phyloP scores from a whole-genome alignment of 2,888 invertebrate genomes.

The Nomada ferruginata region DNA sequence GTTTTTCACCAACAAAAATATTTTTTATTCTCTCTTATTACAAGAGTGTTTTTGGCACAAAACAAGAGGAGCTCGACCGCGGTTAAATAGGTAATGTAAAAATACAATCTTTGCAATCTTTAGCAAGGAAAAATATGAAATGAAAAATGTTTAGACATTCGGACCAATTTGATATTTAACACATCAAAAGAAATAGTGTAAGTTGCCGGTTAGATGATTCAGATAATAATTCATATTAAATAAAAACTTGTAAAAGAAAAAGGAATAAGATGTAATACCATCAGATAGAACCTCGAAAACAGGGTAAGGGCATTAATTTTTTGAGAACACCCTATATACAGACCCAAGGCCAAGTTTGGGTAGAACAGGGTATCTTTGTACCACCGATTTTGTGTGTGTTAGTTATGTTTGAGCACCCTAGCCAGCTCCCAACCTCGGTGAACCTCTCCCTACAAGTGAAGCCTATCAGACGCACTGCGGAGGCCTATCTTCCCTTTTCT shows the following conservation, averaged over 20 bases:
- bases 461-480: conserved; percentile 39
- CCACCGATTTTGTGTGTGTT: conserved; percentile 16
- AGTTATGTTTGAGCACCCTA: conserved; percentile 52
- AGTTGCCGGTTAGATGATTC: neutral
- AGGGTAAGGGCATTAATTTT: conserved; percentile 29
- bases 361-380: conserved; percentile 39
- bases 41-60: too few relatives aligned
- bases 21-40: too few relatives aligned
- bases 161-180: too few relatives aligned
- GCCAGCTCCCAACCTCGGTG: conserved; percentile 31
- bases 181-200: too few relatives aligned
- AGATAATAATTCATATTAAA: neutral
- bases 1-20: too few relatives aligned
- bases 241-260: neutral
- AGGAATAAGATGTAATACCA: neutral
- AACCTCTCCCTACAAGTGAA: conserved; percentile 49
- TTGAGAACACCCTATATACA: conserved; percentile 52
- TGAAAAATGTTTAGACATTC: too few relatives aligned
- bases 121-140: too few relatives aligned
- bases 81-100: too few relatives aligned
- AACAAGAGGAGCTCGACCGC: too few relatives aligned
- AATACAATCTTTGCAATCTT: too few relatives aligned
- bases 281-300: neutral
- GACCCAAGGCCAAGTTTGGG: conserved; percentile 63
- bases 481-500: conserved; percentile 26